phyloP scores from a whole-genome alignment of 2,113 vertebrate genomes.

The Pogonocichla stellata region DNA sequence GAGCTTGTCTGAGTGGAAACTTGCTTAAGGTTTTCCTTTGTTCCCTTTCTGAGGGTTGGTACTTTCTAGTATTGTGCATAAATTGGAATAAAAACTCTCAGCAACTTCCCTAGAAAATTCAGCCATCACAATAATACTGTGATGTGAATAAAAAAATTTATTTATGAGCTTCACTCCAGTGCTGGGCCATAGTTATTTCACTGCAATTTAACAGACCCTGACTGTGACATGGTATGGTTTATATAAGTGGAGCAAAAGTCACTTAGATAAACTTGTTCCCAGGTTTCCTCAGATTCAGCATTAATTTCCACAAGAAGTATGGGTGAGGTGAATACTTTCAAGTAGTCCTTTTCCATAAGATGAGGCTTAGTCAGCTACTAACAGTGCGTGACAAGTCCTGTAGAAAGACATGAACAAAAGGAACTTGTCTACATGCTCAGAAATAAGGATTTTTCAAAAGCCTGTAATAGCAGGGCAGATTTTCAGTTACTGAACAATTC shows the following conservation, averaged over 20 bases:
- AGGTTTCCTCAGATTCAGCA: neutral
- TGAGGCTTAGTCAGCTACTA: neutral
- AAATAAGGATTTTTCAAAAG: neutral
- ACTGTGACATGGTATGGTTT: neutral
- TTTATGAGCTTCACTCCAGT: neutral
- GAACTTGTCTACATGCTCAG: neutral
- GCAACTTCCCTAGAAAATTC: neutral
- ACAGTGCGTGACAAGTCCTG: neutral
- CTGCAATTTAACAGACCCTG: neutral
- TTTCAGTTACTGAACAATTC: neutral
- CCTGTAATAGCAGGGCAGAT: neutral
- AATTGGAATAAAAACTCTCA: neutral
- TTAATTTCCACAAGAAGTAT: neutral
- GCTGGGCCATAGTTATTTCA: neutral
- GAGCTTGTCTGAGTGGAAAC: fast-evolving
- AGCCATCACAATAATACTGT: neutral
- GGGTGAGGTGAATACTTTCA: neutral
- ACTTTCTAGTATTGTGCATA: neutral
- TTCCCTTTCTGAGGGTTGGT: neutral
- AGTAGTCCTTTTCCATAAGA: neutral
- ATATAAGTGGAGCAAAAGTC: neutral
- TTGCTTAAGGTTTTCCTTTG: neutral
- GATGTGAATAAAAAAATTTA: neutral
- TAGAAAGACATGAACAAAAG: neutral
- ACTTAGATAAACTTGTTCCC: neutral